Base-by-base conservation (phyloP, 1,140 invertebrate genomes). In the Saccostrea echinata region DNA sequence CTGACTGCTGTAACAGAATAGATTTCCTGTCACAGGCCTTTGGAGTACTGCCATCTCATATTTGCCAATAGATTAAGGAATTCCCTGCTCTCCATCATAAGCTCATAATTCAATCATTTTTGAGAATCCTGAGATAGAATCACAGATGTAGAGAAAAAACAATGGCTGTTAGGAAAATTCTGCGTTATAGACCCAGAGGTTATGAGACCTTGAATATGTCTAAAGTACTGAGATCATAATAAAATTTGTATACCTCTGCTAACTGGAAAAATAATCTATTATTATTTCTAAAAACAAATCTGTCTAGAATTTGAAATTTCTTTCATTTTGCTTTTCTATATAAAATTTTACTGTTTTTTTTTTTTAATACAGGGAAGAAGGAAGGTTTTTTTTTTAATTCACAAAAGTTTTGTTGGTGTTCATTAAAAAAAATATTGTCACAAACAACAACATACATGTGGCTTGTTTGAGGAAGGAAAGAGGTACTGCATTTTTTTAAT, bases 61-160 rank as follows among this genome's bases (percentile, higher is more conserved):
- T 76, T 76, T 76, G 68, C 68, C 68, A 76, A 76, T 33, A 76
- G 68, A 76, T 76, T 76, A 76, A 8, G 30, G 27, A 76, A 30
- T 76, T 76, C 68, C 18, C 68, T 16, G 3, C 68, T 76, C 68
- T 76, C 68, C 68, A 9, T 76, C 68, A 27, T n/a, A n/a, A n/a
- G n/a, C n/a, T n/a, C n/a, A n/a, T 76, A 76, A 76, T 76, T 76
- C 68, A 76, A 76, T 76, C 30, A 33, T 76, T 76, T 76, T 76
- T 76, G 27, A 30, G 68, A 71, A 71, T 71, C 68, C 68, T 71
- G 68, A 76, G 68, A 76, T 76, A 33, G 9, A 16, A 27, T 76
- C 68, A 76, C 68, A 76, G 68, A 76, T 76, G 68, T 76, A 11
- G 11, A 33, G 68, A 76, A 76, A 76, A 61, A 18, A 61, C 18